phyloP scores from a whole-genome alignment of 2,888 invertebrate genomes.

The Patella pellucida region DNA sequence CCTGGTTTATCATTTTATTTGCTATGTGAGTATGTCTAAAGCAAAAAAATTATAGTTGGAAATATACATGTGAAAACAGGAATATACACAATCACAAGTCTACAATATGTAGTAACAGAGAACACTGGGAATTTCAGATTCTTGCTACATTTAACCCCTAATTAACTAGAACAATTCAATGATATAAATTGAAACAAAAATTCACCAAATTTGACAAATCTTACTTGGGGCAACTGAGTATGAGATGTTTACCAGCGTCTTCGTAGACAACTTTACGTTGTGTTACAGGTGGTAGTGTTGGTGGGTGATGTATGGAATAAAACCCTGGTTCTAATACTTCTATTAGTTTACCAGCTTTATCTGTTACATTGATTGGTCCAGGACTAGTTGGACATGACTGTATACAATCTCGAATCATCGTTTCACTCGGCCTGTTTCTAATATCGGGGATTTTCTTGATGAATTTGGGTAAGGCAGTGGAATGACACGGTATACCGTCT shows the following conservation, averaged over 20 bases:
- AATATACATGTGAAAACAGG: too few relatives aligned
- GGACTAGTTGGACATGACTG: constrained; percentile 49
- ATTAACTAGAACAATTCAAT: too few relatives aligned
- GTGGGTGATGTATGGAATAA: constrained; percentile 48
- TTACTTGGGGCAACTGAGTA: constrained; percentile 58
- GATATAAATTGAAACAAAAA: too few relatives aligned
- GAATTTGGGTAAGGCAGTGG: constrained; percentile 73
- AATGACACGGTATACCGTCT: constrained; percentile 77
- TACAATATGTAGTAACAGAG: too few relatives aligned
- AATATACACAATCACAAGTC: too few relatives aligned
- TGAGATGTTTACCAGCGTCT: constrained; percentile 45
- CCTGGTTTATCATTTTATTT: too few relatives aligned
- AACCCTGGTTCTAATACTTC: constrained; percentile 74
- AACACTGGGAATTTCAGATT: too few relatives aligned
- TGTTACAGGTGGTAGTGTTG: constrained; percentile 49
- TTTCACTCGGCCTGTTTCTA: constrained; percentile 73
- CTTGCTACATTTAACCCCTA: too few relatives aligned
- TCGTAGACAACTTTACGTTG: constrained; percentile 57
- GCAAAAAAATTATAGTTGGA: too few relatives aligned
- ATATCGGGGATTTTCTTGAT: constrained; percentile 67
- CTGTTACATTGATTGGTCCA: constrained; percentile 69
- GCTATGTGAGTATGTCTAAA: too few relatives aligned
- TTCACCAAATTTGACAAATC: too few relatives aligned
- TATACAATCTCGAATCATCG: constrained; percentile 74
- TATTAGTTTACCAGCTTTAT: constrained; percentile 74